phyloP scores from a whole-genome alignment of 2,888 invertebrate species.

The Cheiracanthium punctorium region DNA sequence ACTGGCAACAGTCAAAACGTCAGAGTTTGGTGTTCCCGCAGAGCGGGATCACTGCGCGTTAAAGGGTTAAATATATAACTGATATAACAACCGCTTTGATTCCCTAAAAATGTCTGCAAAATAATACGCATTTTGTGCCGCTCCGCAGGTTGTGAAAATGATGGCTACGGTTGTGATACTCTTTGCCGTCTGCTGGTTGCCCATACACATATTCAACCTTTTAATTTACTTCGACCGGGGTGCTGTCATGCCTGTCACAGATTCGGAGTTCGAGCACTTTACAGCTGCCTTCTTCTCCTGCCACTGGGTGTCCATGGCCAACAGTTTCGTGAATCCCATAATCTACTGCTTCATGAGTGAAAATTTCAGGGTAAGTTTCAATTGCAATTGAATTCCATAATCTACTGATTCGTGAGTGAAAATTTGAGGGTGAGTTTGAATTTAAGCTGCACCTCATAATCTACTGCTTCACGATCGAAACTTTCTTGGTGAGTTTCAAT shows the following conservation, averaged over 20 bases:
- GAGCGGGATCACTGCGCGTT: too few relatives aligned
- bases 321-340: constrained; percentile 73
- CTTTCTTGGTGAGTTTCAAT: too few relatives aligned
- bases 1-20: too few relatives aligned
- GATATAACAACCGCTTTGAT: too few relatives aligned
- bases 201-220: constrained; percentile 76
- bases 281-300: constrained; percentile 71
- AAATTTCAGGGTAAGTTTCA: constrained; percentile 73
- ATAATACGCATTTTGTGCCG: too few relatives aligned
- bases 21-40: too few relatives aligned
- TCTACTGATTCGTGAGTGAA: too few relatives aligned
- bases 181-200: constrained; percentile 72
- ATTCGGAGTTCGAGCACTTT: constrained; percentile 51
- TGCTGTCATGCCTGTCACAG: constrained; percentile 43
- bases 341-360: constrained; percentile 75
- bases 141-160: constrained; percentile 72
- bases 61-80: too few relatives aligned
- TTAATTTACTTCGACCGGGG: constrained; percentile 62
- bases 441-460: too few relatives aligned
- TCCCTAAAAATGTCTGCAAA: too few relatives aligned
- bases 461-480: too few relatives aligned
- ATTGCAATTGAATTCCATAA: too few relatives aligned
- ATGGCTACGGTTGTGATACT: constrained; percentile 71
- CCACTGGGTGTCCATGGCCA: constrained; percentile 73
- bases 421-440: constrained; percentile 72